Percentiles rank a stretch among this genome's conserved stretches.
Evolutionary conservation across 2,888 invertebrate genomes (phyloP).

Genomic region (Panzeria rudis): DNA sequence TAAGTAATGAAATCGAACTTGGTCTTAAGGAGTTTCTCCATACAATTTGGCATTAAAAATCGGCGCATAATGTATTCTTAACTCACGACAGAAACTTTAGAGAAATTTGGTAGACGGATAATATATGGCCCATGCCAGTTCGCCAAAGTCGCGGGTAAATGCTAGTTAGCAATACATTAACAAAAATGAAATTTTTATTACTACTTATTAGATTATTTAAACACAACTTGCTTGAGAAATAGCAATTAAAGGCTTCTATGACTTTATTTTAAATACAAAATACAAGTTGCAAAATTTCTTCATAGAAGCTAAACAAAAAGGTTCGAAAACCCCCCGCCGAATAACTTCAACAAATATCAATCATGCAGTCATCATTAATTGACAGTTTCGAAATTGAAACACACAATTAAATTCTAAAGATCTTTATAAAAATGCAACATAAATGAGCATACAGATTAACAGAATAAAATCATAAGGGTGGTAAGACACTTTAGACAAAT

Average conservation of each 20-base stretch:
- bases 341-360: constrained; percentile 62
- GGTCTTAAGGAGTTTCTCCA: too few species aligned
- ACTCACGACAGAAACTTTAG: too few species aligned
- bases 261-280: not conserved
- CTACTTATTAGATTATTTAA: too few species aligned
- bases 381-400: constrained; percentile 62
- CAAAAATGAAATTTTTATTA: too few species aligned
- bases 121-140: too few species aligned
- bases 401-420: constrained; percentile 55
- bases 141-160: too few species aligned
- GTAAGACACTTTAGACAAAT: not conserved
- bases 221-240: too few species aligned
- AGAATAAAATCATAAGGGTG: constrained; percentile 48
- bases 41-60: too few species aligned
- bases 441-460: constrained; percentile 22
- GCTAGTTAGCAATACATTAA: too few species aligned
- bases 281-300: constrained; percentile 5
- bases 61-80: too few species aligned
- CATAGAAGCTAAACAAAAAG: not conserved
- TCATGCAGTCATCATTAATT: constrained; percentile 67
- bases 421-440: constrained; percentile 3
- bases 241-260: not conserved
- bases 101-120: too few species aligned
- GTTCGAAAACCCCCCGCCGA: constrained; percentile 19
- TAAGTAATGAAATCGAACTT: too few species aligned